A percentile compares a stretch with the other conserved stretches of the same genome.
phyloP scores from a whole-genome alignment of 1,140 invertebrate genomes.

The Idris sp. region DNA sequence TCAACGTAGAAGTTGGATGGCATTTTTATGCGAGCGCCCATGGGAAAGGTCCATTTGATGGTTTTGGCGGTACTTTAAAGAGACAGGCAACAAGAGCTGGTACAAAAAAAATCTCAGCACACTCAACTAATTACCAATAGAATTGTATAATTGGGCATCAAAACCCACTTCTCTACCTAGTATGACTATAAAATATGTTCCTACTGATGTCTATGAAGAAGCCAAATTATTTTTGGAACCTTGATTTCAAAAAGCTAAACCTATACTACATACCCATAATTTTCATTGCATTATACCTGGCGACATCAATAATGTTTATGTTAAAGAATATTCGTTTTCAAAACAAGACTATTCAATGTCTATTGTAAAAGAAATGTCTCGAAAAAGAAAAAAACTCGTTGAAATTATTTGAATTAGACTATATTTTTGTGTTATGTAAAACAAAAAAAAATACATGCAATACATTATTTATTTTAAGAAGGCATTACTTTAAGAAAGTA shows the following conservation, averaged over 20 bases:
- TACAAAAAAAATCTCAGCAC: conserved; percentile 10
- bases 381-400: too few species aligned
- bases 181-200: background rate
- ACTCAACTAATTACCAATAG: conserved; percentile 7
- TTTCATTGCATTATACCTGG: background rate
- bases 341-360: too few species aligned
- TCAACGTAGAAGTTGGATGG: conserved; percentile 12
- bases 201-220: background rate
- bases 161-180: background rate
- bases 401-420: too few species aligned
- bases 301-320: background rate
- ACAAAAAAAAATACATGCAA: too few species aligned
- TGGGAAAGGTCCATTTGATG: conserved; percentile 14
- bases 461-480: too few species aligned
- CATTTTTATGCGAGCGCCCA: too few species aligned
- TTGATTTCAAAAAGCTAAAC: background rate
- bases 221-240: background rate
- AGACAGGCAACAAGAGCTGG: conserved; percentile 16
- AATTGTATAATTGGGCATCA: background rate
- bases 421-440: too few species aligned
- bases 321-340: background rate
- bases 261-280: background rate
- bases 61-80: conserved; percentile 13
- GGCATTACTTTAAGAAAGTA: too few species aligned
- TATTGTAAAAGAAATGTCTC: too few species aligned